Base-by-base conservation (phyloP, 2,888 invertebrate species). In the Tinea trinotella region DNA sequence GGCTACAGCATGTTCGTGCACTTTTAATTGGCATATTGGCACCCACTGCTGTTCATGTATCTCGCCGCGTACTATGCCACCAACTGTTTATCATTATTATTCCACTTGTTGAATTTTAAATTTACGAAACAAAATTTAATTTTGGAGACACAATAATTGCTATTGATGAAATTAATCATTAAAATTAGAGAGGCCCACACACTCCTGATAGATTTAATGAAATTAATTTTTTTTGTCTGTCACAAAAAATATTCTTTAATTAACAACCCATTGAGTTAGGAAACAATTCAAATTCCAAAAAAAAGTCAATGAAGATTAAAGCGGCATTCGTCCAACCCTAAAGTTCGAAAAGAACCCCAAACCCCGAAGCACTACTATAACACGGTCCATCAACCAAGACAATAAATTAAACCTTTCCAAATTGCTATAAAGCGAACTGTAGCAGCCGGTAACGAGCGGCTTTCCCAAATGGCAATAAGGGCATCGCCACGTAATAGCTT, bases 1-100 rank as follows among this genome's bases (percentile, higher is more conserved):
- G 69, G 76, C 76, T 83, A 84, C 82, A 84, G 82, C 76, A 74
- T 84, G 84, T 84, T 81, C 74, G 76, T 69, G 68, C 66, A 68
- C 68, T 69, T 81, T 83, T 85, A 85, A 85, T 85, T 85, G 84
- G 84, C 82, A 78, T 74, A 44, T 50, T 50, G 50, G 50, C 50
- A 50, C 50, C 24, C 50, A 24, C 50, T 12, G 50, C 50, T 50
- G 50, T n/a, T 50, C 50, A 50, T 50, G 50, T 50, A 50, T 12
- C 19, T 17, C 46, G 19, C 46, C 50, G 22, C 50, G 20, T 40
- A n/a, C 40, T 48, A 18, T 48, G 48, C 20, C 22, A 24, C 50
- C 46, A 19, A 17, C 46, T 9, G 46, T 46, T 50, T 50, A 50
- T 50, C 22, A 50, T 50, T 50, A 50, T 50, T 50, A 50, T 50